Conservation (phyloP, 2,888 invertebrate species). For the Heliconius sara region DNA sequence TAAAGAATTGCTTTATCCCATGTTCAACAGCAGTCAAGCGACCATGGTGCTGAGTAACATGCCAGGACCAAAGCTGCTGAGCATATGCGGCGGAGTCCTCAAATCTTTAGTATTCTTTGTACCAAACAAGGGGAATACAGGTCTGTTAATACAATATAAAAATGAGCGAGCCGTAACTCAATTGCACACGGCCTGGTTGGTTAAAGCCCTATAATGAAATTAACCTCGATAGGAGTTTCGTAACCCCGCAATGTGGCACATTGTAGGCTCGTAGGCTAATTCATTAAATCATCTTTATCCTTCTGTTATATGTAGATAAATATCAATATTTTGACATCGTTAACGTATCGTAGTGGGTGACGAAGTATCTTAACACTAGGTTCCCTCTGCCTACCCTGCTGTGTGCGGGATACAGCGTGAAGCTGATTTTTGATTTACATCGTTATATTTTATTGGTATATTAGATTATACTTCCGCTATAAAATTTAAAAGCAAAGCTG, state of each 20-base stretch:
- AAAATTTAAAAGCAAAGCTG: not conserved
- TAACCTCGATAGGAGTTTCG: conserved; percentile 16
- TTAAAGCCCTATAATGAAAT: conserved; percentile 21
- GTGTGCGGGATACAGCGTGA: no score
- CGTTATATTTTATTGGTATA: not conserved
- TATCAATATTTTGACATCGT: not conserved
- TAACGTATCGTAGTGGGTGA: no score
- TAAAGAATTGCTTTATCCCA: conserved; percentile 62
- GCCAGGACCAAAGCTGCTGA: conserved; percentile 72
- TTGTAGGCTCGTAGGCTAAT: not conserved
- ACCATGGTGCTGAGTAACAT: conserved; percentile 81
- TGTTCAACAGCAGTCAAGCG: conserved; percentile 73
- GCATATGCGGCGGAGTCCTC: conserved; percentile 69
- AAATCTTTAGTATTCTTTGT: conserved; percentile 79
- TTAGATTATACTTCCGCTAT: conserved; percentile 12
- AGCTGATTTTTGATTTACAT: no score
- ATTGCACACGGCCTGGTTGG: conserved; percentile 9
- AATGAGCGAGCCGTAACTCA: not conserved
- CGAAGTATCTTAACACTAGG: not conserved
- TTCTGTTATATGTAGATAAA: not conserved
- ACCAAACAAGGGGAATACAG: conserved; percentile 79
- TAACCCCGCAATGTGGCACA: conserved; percentile 2
- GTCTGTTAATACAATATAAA: conserved; percentile 53
- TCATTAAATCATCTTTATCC: conserved; percentile 6
- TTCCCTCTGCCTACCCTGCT: no score